These are phyloP conservation scores for Zenarchopterus dispar DNA, from an alignment of 2,797 vertebrate species.

Conservation along the genomic window DNA sequence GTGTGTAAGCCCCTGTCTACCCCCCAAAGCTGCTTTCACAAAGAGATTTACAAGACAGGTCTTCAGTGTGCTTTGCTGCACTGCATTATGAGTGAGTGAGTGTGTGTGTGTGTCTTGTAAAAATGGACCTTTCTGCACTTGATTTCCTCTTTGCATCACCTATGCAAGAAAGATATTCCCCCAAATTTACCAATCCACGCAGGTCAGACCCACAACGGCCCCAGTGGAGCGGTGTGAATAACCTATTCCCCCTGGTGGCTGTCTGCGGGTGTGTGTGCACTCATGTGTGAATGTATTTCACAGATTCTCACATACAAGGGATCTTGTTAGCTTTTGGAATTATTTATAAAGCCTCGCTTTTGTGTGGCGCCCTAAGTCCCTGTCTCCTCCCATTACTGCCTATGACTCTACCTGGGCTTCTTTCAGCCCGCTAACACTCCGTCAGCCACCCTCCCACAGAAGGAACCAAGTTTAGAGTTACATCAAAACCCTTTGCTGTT, in stretches of 20 bases:
- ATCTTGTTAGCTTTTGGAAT: constrained; percentile 87
- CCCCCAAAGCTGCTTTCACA: constrained; percentile 86
- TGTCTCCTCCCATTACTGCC: constrained; percentile 87
- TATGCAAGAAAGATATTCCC: constrained; percentile 60
- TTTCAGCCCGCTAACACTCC: constrained; percentile 56
- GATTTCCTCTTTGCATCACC: constrained; percentile 53
- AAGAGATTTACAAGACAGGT: constrained; percentile 87
- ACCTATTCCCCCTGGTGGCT: constrained; percentile 67
- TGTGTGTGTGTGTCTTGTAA: constrained; percentile 40
- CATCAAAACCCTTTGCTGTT: constrained; percentile 47
- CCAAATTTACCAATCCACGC: constrained; percentile 57
- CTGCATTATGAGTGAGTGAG: constrained; percentile 73
- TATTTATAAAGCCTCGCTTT: constrained; percentile 87
- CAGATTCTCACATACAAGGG: constrained; percentile 79
- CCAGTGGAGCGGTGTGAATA: constrained; percentile 61
- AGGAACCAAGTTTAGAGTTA: constrained; percentile 47
- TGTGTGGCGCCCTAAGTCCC: constrained; percentile 85
- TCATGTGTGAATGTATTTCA: constrained; percentile 73
- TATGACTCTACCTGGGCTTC: constrained; percentile 80
- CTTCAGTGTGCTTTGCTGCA: constrained; percentile 78
- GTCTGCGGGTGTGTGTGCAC: constrained; percentile 57
- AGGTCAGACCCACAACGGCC: constrained; percentile 64
- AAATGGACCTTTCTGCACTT: constrained; percentile 41
- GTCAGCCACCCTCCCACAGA: constrained; percentile 50
- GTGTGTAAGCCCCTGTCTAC: constrained; percentile 83